These are phyloP conservation scores for Bradypus variegatus DNA, from an alignment of 2,797 vertebrate species.

Conservation along the genomic window DNA sequence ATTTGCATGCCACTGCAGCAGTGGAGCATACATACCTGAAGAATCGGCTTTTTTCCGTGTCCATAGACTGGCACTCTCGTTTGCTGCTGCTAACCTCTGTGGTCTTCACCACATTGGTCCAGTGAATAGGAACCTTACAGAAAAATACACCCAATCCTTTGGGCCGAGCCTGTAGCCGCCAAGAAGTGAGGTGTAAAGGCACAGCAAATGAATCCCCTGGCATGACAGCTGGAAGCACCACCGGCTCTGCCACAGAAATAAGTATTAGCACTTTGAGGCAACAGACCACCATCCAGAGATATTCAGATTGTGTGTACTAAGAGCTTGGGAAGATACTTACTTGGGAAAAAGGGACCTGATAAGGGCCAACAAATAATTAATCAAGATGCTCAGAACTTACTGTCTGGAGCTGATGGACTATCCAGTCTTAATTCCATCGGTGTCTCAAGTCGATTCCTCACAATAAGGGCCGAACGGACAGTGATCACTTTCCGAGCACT, in stretches of 20 bases:
- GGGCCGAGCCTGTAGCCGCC: constrained; percentile 93
- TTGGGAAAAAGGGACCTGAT: neutral
- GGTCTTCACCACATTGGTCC: constrained; percentile 89
- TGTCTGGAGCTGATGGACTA: constrained; percentile 96
- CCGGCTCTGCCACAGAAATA: constrained; percentile 83
- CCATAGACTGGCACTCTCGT: constrained; percentile 91
- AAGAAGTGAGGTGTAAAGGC: constrained; percentile 94
- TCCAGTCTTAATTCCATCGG: constrained; percentile 94
- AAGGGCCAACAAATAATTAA: neutral
- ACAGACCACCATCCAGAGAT: neutral
- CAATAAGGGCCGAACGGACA: constrained; percentile 91
- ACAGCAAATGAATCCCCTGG: constrained; percentile 88
- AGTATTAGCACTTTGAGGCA: neutral
- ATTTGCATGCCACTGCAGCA: accelerated
- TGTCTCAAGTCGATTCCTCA: constrained; percentile 90
- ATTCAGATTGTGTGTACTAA: neutral
- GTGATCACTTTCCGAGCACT: constrained; percentile 95
- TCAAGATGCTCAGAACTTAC: constrained; percentile 73
- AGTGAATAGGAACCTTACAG: constrained; percentile 94
- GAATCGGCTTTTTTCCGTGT: constrained; percentile 86
- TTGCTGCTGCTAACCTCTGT: constrained; percentile 91
- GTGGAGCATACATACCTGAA: constrained; percentile 81
- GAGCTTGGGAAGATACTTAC: neutral
- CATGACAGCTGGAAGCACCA: constrained; percentile 90
- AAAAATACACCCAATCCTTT: constrained; percentile 93